phyloP scores from a whole-genome alignment of 2,797 vertebrate species.

The Pseudomugil tenellus region DNA sequence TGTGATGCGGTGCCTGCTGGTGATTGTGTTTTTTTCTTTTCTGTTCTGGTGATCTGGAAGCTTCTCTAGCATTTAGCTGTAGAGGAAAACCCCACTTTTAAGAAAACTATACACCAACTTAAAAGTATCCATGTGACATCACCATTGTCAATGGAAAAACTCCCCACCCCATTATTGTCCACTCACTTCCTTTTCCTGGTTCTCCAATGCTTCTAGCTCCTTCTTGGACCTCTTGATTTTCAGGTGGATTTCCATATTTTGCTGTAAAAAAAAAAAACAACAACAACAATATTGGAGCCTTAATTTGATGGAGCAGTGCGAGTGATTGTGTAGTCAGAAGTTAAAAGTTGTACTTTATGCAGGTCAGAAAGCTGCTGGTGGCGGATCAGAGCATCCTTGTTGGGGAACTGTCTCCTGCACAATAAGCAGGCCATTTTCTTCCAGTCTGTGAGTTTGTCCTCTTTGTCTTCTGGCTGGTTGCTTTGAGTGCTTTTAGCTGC shows the following conservation, averaged over 20 bases:
- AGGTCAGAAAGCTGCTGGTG: constrained; percentile 98
- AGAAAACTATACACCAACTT: neutral
- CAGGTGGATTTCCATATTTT: constrained; percentile 98
- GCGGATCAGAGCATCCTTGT: constrained; percentile 93
- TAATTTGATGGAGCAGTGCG: neutral
- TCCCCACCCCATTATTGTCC: neutral
- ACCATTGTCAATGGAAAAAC: neutral
- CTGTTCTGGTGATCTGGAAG: constrained; percentile 74
- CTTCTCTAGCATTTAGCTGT: constrained; percentile 75
- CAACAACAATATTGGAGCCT: constrained; percentile 11
- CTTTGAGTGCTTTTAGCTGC: constrained; percentile 73
- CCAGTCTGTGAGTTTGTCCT: constrained; percentile 96
- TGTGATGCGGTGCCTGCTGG: constrained; percentile 66
- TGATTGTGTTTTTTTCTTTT: constrained; percentile 81
- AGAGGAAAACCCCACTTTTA: constrained; percentile 5
- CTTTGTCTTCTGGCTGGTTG: constrained; percentile 82
- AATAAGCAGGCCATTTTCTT: constrained; percentile 97
- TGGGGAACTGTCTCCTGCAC: constrained; percentile 95
- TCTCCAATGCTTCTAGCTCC: constrained; percentile 94
- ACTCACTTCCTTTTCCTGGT: constrained; percentile 92
- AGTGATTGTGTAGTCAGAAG: neutral
- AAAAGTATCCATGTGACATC: neutral
- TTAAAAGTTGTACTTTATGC: constrained; percentile 87
- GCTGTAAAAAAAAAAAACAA: constrained; percentile 75
- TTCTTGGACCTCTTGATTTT: constrained; percentile 96